These are phyloP conservation scores for Neoitamus cyanurus DNA, from an alignment of 2,888 invertebrate genomes.

Conservation along the genomic window DNA sequence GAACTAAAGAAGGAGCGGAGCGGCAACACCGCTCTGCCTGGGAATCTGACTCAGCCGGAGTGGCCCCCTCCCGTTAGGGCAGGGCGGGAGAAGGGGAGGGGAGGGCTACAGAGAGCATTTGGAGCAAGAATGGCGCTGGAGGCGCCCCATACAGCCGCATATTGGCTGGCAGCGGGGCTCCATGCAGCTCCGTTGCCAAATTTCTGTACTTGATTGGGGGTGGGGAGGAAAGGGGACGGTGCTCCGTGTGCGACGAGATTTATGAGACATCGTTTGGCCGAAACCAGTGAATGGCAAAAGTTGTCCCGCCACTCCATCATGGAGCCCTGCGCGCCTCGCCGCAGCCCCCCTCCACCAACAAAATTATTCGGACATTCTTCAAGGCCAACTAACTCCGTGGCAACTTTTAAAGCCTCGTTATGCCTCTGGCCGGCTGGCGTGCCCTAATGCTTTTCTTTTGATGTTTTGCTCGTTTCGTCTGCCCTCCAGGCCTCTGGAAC, in stretches of 20 bases:
- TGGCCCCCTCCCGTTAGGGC: not conserved
- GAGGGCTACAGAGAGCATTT: not conserved
- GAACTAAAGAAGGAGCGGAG: not conserved
- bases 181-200: not conserved
- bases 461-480: not conserved
- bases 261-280: conserved; percentile 26
- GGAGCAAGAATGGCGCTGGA: not conserved
- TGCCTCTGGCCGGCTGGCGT: not conserved
- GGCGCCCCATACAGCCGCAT: not conserved
- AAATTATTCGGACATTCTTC: conserved; percentile 29
- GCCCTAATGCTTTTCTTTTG: conserved; percentile 19
- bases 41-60: not conserved
- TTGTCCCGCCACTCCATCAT: conserved; percentile 13
- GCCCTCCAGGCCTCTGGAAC: not conserved
- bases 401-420: conserved; percentile 33
- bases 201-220: not conserved
- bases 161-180: not conserved
- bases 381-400: conserved; percentile 26
- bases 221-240: not conserved
- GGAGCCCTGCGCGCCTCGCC: not conserved
- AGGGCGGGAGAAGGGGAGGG: not conserved
- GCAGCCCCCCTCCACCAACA: not conserved
- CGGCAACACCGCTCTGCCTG: not conserved
- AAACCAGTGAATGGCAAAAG: conserved; percentile 38
- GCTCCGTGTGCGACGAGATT: not conserved